Evolutionary conservation across 2,888 invertebrate species (phyloP).

Genomic region (Hypsopygia costalis): DNA sequence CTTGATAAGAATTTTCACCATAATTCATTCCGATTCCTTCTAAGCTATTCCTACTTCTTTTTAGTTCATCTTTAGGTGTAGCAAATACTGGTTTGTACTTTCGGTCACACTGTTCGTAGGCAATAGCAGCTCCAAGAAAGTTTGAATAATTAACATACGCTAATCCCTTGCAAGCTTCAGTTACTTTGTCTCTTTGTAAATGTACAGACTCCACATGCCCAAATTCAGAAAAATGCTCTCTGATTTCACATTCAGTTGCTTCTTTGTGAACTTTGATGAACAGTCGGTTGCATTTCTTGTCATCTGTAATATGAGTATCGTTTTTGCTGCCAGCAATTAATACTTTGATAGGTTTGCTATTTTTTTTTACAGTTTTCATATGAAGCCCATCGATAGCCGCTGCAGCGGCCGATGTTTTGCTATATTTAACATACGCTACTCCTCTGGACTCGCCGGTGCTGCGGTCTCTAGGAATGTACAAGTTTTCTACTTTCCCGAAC

Average conservation of each 20-base stretch:
- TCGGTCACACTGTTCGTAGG: conserved; percentile 92
- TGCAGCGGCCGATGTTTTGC: conserved; percentile 95
- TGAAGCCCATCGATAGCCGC: conserved; percentile 93
- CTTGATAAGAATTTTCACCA: conserved; percentile 19
- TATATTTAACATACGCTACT: conserved; percentile 94
- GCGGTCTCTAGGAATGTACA: conserved; percentile 93
- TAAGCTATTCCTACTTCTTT: conserved; percentile 50
- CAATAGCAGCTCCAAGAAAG: conserved; percentile 91
- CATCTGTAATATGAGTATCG: conserved; percentile 42
- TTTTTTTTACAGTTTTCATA: conserved; percentile 85
- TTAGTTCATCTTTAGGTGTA: conserved; percentile 85
- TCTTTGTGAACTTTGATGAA: conserved; percentile 93
- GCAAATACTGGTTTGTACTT: conserved; percentile 95
- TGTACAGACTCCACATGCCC: conserved; percentile 89
- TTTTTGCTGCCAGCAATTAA: conserved; percentile 87
- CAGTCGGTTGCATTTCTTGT: conserved; percentile 82
- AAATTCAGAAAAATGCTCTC: conserved; percentile 91
- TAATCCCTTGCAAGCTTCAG: conserved; percentile 91
- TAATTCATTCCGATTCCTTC: conserved; percentile 25
- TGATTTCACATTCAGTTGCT: conserved; percentile 88
- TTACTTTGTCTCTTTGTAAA: conserved; percentile 89
- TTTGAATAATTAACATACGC: conserved; percentile 92
- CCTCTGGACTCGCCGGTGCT: conserved; percentile 92
- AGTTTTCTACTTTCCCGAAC: conserved; percentile 92
- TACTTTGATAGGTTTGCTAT: conserved; percentile 91